Evolutionary conservation across 2,888 invertebrate species (phyloP), one percentile per base, ranked within the genome.

Genomic region (Malachius bipustulatus): DNA sequence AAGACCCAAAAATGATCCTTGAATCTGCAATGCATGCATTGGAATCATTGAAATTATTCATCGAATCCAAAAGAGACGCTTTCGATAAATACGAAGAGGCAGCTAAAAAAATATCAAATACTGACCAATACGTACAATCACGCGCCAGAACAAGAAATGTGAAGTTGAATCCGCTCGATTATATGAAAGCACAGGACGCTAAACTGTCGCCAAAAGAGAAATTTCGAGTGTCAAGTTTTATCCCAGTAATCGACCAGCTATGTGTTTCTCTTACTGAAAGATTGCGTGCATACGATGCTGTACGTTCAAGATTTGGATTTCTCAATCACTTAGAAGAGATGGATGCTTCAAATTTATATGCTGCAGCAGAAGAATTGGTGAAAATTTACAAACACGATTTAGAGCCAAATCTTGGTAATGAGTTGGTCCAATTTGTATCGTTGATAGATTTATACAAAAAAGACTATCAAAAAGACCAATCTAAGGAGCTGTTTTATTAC

Each of bases 21-120:
- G 26, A 42, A 39, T 47, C 44, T n/a, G 45, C 45, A 39, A 36
- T 45, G 36, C 34, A 34, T 34, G 40, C 40, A 35, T 16, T 47
- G 14, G 39, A 44, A 42, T 48, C 47, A 35, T 36, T 49, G 16
- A 42, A 43, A 43, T 41, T 28, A 43, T 47, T 47, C 30, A 44
- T 46, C 8, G 44, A 45, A 41, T 40, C 42, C 30, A 44, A 31
- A 9, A 39, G 39, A 41, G 30, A 43, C 16, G 34, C 38, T 12
- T 44, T 46, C 38, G 38, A 44, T 30, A 38, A 44, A 42, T 45
- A 48, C 39, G 44, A 47, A 28, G 39, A 41, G 40, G 41, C 40
- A 34, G 43, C 43, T n/a, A 34, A 37, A 38, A 39, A 36, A 41
- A 24, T 43, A 40, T 40, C 43, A 27, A 13, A 19, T 19, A 26